phyloP scores from a whole-genome alignment of 2,797 vertebrate species.

The Acipenser ruthenus region DNA sequence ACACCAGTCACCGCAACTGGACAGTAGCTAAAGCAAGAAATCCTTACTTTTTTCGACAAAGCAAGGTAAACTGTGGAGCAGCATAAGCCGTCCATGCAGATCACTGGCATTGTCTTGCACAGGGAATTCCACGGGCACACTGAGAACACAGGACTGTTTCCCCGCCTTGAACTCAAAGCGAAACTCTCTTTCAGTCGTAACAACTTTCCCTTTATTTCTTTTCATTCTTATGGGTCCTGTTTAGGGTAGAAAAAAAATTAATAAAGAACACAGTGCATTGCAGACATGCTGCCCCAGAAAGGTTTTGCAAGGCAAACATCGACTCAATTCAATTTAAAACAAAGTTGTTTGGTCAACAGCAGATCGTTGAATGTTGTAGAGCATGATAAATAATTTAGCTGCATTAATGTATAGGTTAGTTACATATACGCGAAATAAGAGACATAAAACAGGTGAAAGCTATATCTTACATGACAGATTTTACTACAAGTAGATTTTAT shows the following conservation, averaged over 20 bases:
- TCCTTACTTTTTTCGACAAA: constrained; percentile 84
- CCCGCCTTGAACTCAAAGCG: constrained; percentile 76
- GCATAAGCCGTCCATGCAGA: constrained; percentile 80
- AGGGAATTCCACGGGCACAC: constrained; percentile 80
- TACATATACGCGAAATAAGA: no score
- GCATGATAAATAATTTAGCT: background rate
- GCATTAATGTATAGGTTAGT: no score
- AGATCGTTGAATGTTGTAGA: background rate
- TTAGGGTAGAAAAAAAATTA: no score
- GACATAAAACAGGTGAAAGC: no score
- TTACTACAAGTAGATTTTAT: no score
- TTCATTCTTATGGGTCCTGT: constrained; percentile 59
- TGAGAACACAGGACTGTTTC: constrained; percentile 66
- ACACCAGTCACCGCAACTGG: background rate
- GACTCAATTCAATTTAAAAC: background rate
- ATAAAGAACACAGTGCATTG: background rate
- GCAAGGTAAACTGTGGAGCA: constrained; percentile 83
- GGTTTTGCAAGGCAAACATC: background rate
- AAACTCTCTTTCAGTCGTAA: constrained; percentile 71
- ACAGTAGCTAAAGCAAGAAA: background rate
- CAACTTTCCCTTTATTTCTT: constrained; percentile 62
- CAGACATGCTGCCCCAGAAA: background rate
- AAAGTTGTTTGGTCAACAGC: background rate
- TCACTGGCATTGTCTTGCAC: constrained; percentile 74
- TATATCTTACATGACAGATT: no score